Evolutionary conservation across 2,113 vertebrate genomes (phyloP).

Genomic region (Indicator indicator): DNA sequence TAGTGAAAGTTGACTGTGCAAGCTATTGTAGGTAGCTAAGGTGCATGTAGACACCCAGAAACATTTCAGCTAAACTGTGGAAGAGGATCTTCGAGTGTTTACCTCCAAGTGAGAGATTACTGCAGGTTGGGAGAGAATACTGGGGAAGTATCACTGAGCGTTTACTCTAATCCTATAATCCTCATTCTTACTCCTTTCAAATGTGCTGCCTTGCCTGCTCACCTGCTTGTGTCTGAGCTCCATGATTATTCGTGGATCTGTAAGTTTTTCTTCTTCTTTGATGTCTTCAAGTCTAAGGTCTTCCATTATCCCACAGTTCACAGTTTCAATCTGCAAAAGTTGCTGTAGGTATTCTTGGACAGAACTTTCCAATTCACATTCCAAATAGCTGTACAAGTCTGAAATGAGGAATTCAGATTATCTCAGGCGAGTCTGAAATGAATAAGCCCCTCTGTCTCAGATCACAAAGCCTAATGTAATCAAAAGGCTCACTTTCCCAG

Average conservation of each 20-base stretch:
- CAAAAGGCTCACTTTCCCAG: constrained; percentile 21
- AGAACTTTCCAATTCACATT: constrained; percentile 83
- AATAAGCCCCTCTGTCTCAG: constrained; percentile 28
- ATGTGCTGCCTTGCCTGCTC: constrained; percentile 51
- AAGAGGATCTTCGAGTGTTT: background rate
- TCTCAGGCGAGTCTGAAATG: constrained; percentile 8
- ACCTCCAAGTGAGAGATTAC: background rate
- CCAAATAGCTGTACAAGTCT: constrained; percentile 88
- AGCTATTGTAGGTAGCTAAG: background rate
- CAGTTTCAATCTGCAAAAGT: constrained; percentile 84
- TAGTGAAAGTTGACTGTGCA: background rate
- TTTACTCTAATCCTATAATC: constrained; percentile 32
- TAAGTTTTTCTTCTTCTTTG: constrained; percentile 74
- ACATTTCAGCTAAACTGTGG: background rate
- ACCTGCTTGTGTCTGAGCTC: constrained; percentile 90
- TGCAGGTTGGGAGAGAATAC: background rate
- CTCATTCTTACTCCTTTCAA: constrained; percentile 63
- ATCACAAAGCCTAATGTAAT: constrained; percentile 44
- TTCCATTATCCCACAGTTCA: constrained; percentile 76
- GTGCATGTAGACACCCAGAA: background rate
- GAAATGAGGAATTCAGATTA: constrained; percentile 30
- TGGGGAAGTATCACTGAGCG: background rate
- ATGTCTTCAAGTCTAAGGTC: constrained; percentile 78
- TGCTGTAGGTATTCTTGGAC: constrained; percentile 85
- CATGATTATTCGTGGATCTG: constrained; percentile 86